A percentile compares a stretch with the other conserved stretches of the same genome.
Evolutionary conservation across 2,888 invertebrate species (phyloP).

Genomic region (Drosophila pseudotalamancana): DNA sequence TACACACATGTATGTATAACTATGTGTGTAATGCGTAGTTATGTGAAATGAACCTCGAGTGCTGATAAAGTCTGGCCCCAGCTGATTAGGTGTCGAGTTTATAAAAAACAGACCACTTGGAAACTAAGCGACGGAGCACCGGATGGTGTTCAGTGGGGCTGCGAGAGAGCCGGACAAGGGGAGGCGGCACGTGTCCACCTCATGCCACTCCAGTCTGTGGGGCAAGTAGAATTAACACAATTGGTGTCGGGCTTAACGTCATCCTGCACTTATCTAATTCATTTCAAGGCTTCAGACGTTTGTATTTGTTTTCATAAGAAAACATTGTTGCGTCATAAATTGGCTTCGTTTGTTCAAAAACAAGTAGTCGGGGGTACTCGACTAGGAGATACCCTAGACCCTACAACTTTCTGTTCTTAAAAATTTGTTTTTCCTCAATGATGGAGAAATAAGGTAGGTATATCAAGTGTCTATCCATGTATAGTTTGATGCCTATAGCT

Average conservation of each 20-base stretch:
- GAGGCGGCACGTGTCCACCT: constrained; percentile 26
- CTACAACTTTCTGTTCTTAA: too few relatives aligned
- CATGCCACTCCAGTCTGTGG: constrained; percentile 5
- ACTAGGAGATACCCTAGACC: too few relatives aligned
- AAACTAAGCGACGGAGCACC: constrained; percentile 9
- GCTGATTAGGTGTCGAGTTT: constrained; percentile 23
- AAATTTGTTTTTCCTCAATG: too few relatives aligned
- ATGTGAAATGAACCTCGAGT: constrained; percentile 17
- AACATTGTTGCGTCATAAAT: constrained; percentile 36
- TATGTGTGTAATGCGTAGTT: background rate
- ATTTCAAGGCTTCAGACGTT: constrained; percentile 6
- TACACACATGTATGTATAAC: background rate
- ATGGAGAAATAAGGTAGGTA: too few relatives aligned
- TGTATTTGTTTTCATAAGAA: constrained; percentile 23
- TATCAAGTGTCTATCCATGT: too few relatives aligned
- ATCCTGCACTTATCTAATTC: constrained; percentile 30
- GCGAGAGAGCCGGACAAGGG: too few relatives aligned
- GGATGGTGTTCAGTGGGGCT: constrained; percentile 20
- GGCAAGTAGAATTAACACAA: background rate
- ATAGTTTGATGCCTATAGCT: too few relatives aligned
- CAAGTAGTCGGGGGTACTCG: too few relatives aligned
- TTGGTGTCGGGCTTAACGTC: constrained; percentile 10
- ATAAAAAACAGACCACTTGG: constrained; percentile 18
- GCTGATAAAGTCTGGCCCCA: constrained; percentile 27
- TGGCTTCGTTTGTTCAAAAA: constrained; percentile 35